A percentile compares a stretch with the other conserved stretches of the same genome.
Evolutionary conservation across 2,888 invertebrate species (phyloP).

Genomic region (Athrips mouffetella): DNA sequence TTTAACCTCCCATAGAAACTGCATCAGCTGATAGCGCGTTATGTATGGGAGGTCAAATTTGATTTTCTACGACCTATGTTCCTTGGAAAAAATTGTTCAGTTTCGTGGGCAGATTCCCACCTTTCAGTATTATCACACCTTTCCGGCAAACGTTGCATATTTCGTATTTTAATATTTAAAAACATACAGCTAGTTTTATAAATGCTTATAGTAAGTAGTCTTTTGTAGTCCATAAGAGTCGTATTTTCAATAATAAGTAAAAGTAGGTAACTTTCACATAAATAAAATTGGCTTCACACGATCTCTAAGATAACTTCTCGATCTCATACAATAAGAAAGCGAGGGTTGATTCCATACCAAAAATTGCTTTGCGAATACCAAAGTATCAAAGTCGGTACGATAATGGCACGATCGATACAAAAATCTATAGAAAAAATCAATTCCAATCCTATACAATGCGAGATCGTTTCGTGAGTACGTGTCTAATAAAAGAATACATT

Average conservation of each 20-base stretch:
- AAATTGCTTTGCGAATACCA: conserved; percentile 7
- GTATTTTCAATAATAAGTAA: conserved; percentile 1
- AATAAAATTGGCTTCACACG: conserved; percentile 7
- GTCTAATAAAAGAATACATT: conserved; percentile 44
- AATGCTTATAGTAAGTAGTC: background rate
- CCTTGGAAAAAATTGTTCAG: too few relatives aligned
- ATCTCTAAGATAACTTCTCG: too few relatives aligned
- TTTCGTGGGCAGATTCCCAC: too few relatives aligned
- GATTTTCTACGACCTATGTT: too few relatives aligned
- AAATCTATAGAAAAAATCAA: conserved; percentile 28
- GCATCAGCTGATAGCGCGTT: too few relatives aligned
- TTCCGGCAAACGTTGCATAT: too few relatives aligned
- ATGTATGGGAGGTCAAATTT: too few relatives aligned
- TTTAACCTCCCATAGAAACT: too few relatives aligned
- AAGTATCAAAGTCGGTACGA: conserved; percentile 11
- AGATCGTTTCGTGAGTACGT: conserved; percentile 41
- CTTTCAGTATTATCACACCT: too few relatives aligned
- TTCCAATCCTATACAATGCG: conserved; percentile 31
- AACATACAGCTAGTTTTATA: too few relatives aligned
- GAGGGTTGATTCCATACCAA: conserved; percentile 5
- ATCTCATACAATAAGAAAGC: conserved; percentile 2
- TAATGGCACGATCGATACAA: conserved; percentile 27
- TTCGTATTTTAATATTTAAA: too few relatives aligned
- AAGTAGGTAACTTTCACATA: conserved; percentile 4
- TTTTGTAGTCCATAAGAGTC: background rate